These are phyloP conservation scores for Masticophis lateralis DNA, from an alignment of 2,797 vertebrate species.

Conservation along the genomic window DNA sequence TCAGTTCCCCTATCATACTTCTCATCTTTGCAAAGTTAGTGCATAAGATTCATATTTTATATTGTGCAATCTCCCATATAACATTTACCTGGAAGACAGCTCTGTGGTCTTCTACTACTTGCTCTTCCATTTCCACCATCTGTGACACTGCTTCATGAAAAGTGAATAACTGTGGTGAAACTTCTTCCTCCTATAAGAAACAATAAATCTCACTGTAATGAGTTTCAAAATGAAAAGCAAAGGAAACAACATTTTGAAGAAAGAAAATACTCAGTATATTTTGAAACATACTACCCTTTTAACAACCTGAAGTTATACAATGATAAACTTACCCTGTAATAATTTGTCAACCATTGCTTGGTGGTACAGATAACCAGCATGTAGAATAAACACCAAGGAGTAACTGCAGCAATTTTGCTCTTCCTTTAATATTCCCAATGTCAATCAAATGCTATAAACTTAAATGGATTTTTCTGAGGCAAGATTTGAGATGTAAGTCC, in stretches of 20 bases:
- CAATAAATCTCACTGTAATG: slow-evolving; percentile 23
- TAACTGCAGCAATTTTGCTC: background rate
- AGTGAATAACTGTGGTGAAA: slow-evolving; percentile 93
- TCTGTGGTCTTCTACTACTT: slow-evolving; percentile 95
- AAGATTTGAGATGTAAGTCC: background rate
- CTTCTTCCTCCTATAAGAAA: slow-evolving; percentile 88
- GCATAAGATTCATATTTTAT: background rate
- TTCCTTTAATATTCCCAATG: background rate
- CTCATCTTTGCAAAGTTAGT: background rate
- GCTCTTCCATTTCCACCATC: slow-evolving; percentile 98
- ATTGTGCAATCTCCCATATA: background rate
- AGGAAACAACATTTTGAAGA: background rate
- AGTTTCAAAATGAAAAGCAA: background rate
- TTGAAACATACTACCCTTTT: background rate
- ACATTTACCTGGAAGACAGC: slow-evolving; percentile 88
- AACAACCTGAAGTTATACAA: background rate
- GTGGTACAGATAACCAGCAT: background rate
- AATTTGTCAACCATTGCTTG: background rate
- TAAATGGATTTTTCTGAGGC: background rate
- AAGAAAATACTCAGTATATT: background rate
- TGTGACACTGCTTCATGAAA: slow-evolving; percentile 97
- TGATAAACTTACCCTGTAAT: background rate
- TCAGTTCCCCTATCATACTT: background rate
- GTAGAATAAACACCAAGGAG: background rate
- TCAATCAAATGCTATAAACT: background rate